Base-by-base conservation (phyloP, 1,140 invertebrate genomes). In the Cheumatopsyche charites region DNA sequence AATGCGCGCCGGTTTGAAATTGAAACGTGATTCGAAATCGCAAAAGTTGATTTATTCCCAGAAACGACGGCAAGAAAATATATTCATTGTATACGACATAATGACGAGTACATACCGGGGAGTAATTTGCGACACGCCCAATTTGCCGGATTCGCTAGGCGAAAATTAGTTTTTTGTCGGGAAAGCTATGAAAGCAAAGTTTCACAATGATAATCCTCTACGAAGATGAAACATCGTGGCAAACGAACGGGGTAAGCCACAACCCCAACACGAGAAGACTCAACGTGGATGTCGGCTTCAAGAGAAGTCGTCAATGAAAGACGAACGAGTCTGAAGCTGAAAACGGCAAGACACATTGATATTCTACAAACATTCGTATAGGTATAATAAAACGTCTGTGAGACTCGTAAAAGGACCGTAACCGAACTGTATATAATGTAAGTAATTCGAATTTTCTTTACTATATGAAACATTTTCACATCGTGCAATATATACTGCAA, bases 1-100 rank as follows among this genome's bases (percentile, higher is more conserved):
- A 70, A 71, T 66, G 71, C 49, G 71, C 25, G 21, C 55, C 71
- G 66, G 11, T 68, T 55, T 45, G 23, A 68, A 72, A 71, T 75
- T 55, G 67, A 75, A 72, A 55, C 74, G 42, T 72, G 74, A 73
- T 75, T 75, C 69, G 73, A 62, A 67, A 72, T 73, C 66, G 41
- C 45, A 70, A 61, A 75, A 70, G 67, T 36, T 36, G 29, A 36
- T 36, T 36, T 36, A 36, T 36, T 36, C 29, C n/a, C n/a, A n/a
- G n/a, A n/a, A n/a, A 36, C 9, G 9, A 3, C 29, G 29, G n/a
- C n/a, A n/a, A n/a, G n/a, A n/a, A n/a, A n/a, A 36, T 36, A 36
- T 36, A 36, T 36, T 36, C n/a, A 36, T 36, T 36, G 3, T 36
- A 9, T 36, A 9, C 29, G 29, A 36, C 9, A 36, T 36, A 36